Evolutionary conservation across 2,888 invertebrate genomes (phyloP), one percentile per base, ranked within the genome.

Genomic region (Dryadula phaetusa): DNA sequence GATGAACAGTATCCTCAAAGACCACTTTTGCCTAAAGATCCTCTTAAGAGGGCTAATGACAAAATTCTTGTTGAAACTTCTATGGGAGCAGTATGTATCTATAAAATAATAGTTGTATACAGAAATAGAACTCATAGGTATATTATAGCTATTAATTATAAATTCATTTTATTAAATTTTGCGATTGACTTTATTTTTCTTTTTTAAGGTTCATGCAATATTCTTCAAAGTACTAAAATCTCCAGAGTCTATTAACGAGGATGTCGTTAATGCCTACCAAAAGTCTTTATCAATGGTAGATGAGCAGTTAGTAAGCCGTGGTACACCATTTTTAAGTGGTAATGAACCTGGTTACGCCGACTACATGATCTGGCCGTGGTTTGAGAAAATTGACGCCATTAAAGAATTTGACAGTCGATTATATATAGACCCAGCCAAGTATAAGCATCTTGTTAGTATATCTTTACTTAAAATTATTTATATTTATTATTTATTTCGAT

Each of bases 361-460:
- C 81, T 96, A 96, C 75, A 96, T 97, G 96, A 96, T 96, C 75
- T 97, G 97, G 97, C 97, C 97, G 0, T 97, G 96, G 96, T 95
- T 96, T 75, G 97, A 97, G 84, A 91, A 95, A 75, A 78, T 95
- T 0, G 90, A 94, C 2, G 37, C 61, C 0, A 81, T 90, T 68
- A 79, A 94, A 32, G 82, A 94, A 44, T 82, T 87, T 0, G 90
- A 93, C 18, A 93, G 93, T 10, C 87, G 87, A 42, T 86, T 90
- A 67, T 79, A 85, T 66, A 87, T 95, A 72, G 94, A 94, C 54
- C 84, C 85, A 8, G 86, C 93, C 7, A 93, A 94, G 76, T 95
- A 94, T 71, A 90, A 90, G 18, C 28, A 79, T 42, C 71, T 92
- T 82, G 92, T 91, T 75, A 76, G 85, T 80, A 68, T 56, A 54